Base-by-base conservation (phyloP, 92 coral and sea anemone genomes). In the Blastomussa wellsi region DNA sequence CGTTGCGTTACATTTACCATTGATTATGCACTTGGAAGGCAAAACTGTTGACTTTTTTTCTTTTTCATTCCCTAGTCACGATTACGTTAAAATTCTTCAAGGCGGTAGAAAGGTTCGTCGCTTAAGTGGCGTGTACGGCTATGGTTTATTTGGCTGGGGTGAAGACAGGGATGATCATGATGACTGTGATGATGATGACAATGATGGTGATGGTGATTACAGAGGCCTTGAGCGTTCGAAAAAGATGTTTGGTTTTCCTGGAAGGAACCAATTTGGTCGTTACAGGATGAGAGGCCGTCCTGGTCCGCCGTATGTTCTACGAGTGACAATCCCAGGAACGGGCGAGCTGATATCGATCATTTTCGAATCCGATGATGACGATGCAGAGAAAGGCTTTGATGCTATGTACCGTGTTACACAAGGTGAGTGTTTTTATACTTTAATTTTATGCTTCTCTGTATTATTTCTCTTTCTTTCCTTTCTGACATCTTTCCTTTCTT, bases 341-440 rank as follows among this genome's bases (percentile, higher is more conserved):
- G 81, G 87, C 80, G 81, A 83, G 48, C 66, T 36, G 80, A 41
- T 83, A 57, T 37, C 87, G 73, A 83, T 83, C 2, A 57, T 79
- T 22, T 83, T 92, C 60, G 81, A 72, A 70, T 84, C 93, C 26
- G 95, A 92, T 82, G 73, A 69, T 52, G 76, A 53, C n/a, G 74
- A 79, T 22, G 82, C 90, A 39, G 85, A 82, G 76, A 72, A 88
- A 33, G 95, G 95, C 16, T 92, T 92, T 71, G 57, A 80, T 5
- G 93, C 86, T 13, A 79, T 35, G 16, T 92, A 83, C 60, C 80
- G 72, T 59, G 48, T 83, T 1, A 5, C 31, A 39, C 55, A 4
- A 83, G 80, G 87, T 41, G n/a, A n/a, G 36, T 59, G 14, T 3
- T 22, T 35, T 10, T 0, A 42, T 5, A 24, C 53, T 29, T 35